Percentiles rank a stretch among this genome's conserved stretches.
These are phyloP conservation scores for Drosophila barbarae DNA, from an alignment of 2,888 invertebrate genomes.

Conservation along the genomic window DNA sequence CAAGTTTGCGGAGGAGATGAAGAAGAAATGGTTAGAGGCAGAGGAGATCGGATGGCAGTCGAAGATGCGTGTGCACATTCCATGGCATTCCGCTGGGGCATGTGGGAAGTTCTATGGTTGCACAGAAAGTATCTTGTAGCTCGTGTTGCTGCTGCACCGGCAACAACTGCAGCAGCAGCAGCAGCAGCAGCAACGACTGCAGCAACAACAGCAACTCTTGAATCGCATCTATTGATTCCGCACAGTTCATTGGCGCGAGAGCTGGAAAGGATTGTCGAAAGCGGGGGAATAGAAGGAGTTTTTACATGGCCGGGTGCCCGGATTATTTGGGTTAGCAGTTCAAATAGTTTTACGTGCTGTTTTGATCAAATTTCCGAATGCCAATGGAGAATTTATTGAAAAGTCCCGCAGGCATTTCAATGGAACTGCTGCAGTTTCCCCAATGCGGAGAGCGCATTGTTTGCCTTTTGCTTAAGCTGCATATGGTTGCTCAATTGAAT, in stretches of 20 bases:
- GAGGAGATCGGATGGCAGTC: slow-evolving; percentile 51
- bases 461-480: slow-evolving; percentile 41
- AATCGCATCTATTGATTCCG: slow-evolving; percentile 70
- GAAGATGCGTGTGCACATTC: slow-evolving; percentile 75
- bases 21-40: neutral
- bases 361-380: slow-evolving; percentile 64
- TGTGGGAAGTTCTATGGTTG: slow-evolving; percentile 68
- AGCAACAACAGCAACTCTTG: slow-evolving; percentile 16
- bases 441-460: slow-evolving; percentile 30
- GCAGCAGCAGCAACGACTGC: neutral
- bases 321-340: slow-evolving; percentile 72
- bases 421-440: slow-evolving; percentile 25
- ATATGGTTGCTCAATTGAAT: slow-evolving; percentile 60
- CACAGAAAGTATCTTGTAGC: slow-evolving; percentile 69
- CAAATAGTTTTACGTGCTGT: slow-evolving; percentile 71
- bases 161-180: slow-evolving; percentile 21
- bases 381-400: slow-evolving; percentile 64
- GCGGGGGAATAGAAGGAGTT: neutral
- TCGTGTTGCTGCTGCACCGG: slow-evolving; percentile 50
- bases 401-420: slow-evolving; percentile 44
- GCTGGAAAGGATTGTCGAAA: slow-evolving; percentile 15
- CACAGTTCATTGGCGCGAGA: slow-evolving; percentile 66
- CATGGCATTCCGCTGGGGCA: slow-evolving; percentile 62
- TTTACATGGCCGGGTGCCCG: slow-evolving; percentile 24
- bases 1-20: slow-evolving; percentile 27